Base-by-base conservation (phyloP, 92 coral and sea anemone genomes). In the Parazoanthus darwini region DNA sequence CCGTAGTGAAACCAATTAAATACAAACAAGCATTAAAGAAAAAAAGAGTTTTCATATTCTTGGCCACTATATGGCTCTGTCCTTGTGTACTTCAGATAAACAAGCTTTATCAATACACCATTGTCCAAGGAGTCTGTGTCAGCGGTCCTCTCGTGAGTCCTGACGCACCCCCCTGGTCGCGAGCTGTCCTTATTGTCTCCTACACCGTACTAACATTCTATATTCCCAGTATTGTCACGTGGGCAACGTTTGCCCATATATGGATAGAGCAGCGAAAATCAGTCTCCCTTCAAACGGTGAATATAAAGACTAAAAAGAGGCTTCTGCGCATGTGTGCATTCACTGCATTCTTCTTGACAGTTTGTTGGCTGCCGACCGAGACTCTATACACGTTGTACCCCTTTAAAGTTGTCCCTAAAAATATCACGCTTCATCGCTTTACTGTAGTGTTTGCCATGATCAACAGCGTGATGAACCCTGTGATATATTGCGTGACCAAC, bases 261-360 rank as follows among this genome's bases (percentile, higher is more conserved):
- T 84, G 87, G 91, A 1, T 79, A 50, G 39, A n/a, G 42, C 36
- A 23, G 37, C 23, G 39, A 33, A 59, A 71, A 68, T 88, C 89
- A 65, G 43, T 91, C 50, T 91, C 93, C 29, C 86, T 78, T 70
- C 80, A 43, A 10, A 51, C 85, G 35, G 44, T 91, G 8, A 82
- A 82, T 38, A 22, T 79, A 6, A 79, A 79, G 37, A 44, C 82
- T 46, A 91, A 91, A 79, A 66, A 77, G 71, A 88, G 91, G 43
- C 90, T 92, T 43, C 91, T 92, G 91, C 93, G 93, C 91, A 92
- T 90, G 95, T 92, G 95, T 46, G 93, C 95, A 20, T 80, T 91
- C 73, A 91, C 95, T 2, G 91, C 95, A 6, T 88, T 92, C 48
- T 86, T 86, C 42, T 78, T 92, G n/a, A 88, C 92, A 75, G 16